phyloP scores from a whole-genome alignment of 2,888 invertebrate species.

The Troilus luridus region DNA sequence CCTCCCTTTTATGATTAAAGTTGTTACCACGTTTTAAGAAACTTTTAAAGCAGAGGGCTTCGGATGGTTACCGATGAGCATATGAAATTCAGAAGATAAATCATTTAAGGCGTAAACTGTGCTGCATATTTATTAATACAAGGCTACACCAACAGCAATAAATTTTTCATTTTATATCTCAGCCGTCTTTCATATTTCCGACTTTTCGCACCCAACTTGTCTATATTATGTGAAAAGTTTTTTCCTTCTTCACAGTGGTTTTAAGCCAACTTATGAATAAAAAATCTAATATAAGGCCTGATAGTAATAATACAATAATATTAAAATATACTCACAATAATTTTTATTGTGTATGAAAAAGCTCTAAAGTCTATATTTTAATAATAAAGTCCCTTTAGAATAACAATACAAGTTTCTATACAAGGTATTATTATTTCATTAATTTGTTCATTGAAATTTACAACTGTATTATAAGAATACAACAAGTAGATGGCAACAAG shows the following conservation, averaged over 20 bases:
- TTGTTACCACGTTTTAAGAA: constrained; percentile 27
- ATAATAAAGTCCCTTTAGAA: too few relatives aligned
- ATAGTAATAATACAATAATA: too few relatives aligned
- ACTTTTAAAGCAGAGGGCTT: constrained; percentile 13
- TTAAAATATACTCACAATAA: too few relatives aligned
- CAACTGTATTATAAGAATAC: too few relatives aligned
- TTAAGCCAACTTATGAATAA: too few relatives aligned
- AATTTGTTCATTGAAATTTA: too few relatives aligned
- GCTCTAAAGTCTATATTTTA: too few relatives aligned
- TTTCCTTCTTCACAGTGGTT: not conserved
- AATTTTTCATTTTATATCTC: constrained; percentile 39
- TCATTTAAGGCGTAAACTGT: not conserved
- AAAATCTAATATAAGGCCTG: too few relatives aligned
- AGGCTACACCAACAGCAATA: not conserved
- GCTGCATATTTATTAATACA: constrained; percentile 5
- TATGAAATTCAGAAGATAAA: constrained; percentile 40
- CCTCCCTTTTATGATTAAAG: constrained; percentile 30
- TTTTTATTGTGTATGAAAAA: too few relatives aligned
- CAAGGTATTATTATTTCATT: too few relatives aligned
- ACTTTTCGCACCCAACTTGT: not conserved
- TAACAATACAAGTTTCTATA: too few relatives aligned
- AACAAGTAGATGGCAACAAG: too few relatives aligned
- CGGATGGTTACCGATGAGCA: not conserved
- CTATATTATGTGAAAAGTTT: constrained; percentile 21
- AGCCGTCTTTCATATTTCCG: constrained; percentile 16